Evolutionary conservation across 2,797 vertebrate genomes (phyloP), one percentile per base, ranked within the genome.

Genomic region (Acanthiza pusilla): DNA sequence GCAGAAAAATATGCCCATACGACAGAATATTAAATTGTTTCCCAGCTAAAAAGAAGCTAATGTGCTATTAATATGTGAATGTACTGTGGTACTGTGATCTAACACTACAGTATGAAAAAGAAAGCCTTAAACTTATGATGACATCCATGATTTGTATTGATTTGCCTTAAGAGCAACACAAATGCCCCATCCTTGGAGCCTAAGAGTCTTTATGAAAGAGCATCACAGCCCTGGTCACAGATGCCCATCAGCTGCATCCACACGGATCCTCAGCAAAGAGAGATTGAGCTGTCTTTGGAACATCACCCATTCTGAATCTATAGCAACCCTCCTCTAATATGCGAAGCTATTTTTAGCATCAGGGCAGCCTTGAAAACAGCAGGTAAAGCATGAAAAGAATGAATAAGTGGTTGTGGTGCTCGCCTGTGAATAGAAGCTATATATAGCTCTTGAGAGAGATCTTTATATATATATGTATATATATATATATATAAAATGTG

Each of bases 321-420:
- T 96, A 94, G 96, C 94, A 95, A 96, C 94, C 85, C 48, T 97
- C 32, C 78, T 89, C 62, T 92, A 93, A 92, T 91, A 95, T 47
- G 63, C 0, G 0, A 61, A 89, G 85, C 87, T 96, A 96, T 96
- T 96, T 96, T 94, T 97, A 93, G 94, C 88, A 91, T 48, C 73
- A 89, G 89, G 82, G 79, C 92, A 93, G 94, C 91, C 94, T 96
- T 96, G 91, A 94, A 94, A 90, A 75, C 94, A 91, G 92, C 94
- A 97, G 95, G 94, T 96, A 96, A 93, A 90, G 94, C 93, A 90
- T 86, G 89, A 91, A 91, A 85, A 81, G 94, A 95, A 95, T 95
- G 89, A 94, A 85, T 96, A 95, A 96, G 96, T 91, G 85, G 89
- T 88, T 94, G 88, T 91, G 85, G 88, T 93, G 51, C 87, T 91